phyloP scores from a whole-genome alignment of 2,888 invertebrate species.

The Zygothrica quintamaculata region DNA sequence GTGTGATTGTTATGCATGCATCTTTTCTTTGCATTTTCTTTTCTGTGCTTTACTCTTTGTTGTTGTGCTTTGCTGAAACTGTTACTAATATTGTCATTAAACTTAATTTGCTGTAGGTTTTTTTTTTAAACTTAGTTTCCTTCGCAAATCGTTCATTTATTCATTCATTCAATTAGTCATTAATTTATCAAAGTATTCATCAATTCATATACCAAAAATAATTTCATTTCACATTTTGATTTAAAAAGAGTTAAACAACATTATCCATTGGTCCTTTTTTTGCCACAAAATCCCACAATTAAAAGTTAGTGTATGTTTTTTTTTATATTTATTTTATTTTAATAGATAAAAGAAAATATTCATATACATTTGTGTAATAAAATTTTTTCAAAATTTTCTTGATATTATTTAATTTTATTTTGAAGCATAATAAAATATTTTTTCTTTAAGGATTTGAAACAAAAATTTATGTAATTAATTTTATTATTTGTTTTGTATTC shows the following conservation, averaged over 20 bases:
- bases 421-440: no score
- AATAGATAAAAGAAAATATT: no score
- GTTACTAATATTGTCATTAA: slow-evolving; percentile 28
- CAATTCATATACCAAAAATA: slow-evolving; percentile 23
- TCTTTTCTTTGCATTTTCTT: slow-evolving; percentile 21
- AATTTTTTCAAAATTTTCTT: no score
- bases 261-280: slow-evolving; percentile 14
- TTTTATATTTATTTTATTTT: no score
- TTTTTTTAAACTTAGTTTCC: no score
- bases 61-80: neutral
- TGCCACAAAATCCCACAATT: no score
- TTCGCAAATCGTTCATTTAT: slow-evolving; percentile 7
- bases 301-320: no score
- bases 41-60: slow-evolving; percentile 1
- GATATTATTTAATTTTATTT: no score
- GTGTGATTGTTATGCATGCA: slow-evolving; percentile 49
- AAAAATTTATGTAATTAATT: neutral
- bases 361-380: no score
- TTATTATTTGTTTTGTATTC: neutral
- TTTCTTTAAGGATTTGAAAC: no score
- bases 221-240: slow-evolving; percentile 25
- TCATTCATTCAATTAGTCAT: slow-evolving; percentile 1
- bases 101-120: slow-evolving; percentile 42
- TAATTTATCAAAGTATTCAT: slow-evolving; percentile 20
- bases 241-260: slow-evolving; percentile 28